Conservation (phyloP, 2,888 invertebrate species). For the Morinoia aosen region DNA sequence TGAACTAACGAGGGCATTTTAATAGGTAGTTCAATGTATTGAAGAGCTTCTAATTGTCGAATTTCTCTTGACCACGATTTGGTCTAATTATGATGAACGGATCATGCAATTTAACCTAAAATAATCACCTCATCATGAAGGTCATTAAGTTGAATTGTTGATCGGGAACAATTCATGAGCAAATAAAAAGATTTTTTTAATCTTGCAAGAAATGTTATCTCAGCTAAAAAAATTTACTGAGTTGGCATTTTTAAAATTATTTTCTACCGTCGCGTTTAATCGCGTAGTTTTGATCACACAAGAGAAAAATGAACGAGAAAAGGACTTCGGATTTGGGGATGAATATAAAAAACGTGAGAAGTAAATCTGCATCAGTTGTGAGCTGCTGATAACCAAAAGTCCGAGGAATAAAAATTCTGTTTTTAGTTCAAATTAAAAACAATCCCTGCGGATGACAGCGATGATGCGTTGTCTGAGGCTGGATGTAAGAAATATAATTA, state of each 20-base stretch:
- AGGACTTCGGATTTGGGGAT: background rate
- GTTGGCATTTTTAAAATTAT: background rate
- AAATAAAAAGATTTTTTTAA: background rate
- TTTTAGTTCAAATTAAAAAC: background rate
- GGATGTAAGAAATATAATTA: too few relatives aligned
- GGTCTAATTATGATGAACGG: background rate
- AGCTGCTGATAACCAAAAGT: background rate
- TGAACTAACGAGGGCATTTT: too few relatives aligned
- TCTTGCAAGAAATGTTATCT: too few relatives aligned
- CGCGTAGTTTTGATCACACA: too few relatives aligned
- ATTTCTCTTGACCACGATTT: background rate
- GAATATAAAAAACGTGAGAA: background rate
- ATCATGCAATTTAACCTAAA: background rate
- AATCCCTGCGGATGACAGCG: too few relatives aligned
- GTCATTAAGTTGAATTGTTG: background rate
- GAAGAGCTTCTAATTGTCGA: background rate
- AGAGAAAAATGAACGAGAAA: background rate
- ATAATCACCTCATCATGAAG: background rate
- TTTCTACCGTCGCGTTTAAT: background rate
- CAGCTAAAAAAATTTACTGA: too few relatives aligned
- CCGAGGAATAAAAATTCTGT: too few relatives aligned
- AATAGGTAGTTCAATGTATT: background rate
- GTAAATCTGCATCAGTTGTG: background rate
- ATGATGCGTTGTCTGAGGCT: too few relatives aligned
- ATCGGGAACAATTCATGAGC: background rate